A percentile compares a stretch with the other conserved stretches of the same genome.
Evolutionary conservation across 2,797 vertebrate genomes (phyloP).

Genomic region (Nannoperca obscura): DNA sequence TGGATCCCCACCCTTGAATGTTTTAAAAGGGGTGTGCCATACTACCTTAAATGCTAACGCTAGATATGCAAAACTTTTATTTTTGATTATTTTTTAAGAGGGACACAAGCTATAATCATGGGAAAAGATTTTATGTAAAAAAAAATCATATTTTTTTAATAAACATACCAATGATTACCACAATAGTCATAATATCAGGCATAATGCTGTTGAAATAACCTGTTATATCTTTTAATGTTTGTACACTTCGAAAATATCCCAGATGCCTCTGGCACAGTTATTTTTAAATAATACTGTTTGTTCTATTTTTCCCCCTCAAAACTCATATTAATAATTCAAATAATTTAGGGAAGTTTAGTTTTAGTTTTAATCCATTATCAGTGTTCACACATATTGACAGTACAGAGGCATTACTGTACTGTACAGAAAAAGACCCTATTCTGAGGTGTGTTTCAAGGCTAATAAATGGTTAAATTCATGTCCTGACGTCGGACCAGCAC

Average conservation of each 20-base stretch:
- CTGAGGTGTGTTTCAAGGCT: constrained; percentile 8
- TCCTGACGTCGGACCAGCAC: constrained; percentile 26
- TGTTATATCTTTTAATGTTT: constrained; percentile 91
- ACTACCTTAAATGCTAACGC: constrained; percentile 99
- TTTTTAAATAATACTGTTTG: constrained; percentile 83
- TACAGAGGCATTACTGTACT: constrained; percentile 30
- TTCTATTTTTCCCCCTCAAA: constrained; percentile 83
- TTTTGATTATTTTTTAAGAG: constrained; percentile 93
- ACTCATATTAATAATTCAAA: constrained; percentile 70
- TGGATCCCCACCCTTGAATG: constrained; percentile 92
- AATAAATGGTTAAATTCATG: constrained; percentile 36
- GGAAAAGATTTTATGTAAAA: constrained; percentile 87
- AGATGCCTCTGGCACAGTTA: constrained; percentile 85
- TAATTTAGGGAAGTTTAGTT: constrained; percentile 61
- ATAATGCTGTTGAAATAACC: constrained; percentile 73
- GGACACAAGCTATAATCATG: constrained; percentile 92
- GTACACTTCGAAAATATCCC: constrained; percentile 88
- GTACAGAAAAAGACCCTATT: constrained; percentile 17
- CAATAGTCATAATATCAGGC: constrained; percentile 47
- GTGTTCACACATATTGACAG: constrained; percentile 25
- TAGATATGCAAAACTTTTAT: constrained; percentile 96
- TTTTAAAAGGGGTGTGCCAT: constrained; percentile 96
- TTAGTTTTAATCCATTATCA: constrained; percentile 70
- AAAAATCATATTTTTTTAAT: constrained; percentile 89
- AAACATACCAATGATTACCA: constrained; percentile 83